phyloP scores from a whole-genome alignment of 2,797 vertebrate genomes.

The Yasuhikotakia modesta region DNA sequence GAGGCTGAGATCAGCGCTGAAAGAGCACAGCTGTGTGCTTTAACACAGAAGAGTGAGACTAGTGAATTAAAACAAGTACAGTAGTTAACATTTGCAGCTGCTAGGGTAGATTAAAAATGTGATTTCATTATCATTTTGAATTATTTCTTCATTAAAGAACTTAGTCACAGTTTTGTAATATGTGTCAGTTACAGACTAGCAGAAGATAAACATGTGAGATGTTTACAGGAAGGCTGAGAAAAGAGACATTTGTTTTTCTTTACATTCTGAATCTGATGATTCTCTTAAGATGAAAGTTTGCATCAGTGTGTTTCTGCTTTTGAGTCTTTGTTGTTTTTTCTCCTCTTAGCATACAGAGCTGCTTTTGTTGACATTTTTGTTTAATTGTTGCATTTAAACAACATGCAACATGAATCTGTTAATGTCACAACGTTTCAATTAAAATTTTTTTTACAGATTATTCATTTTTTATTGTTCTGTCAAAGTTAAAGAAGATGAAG shows the following conservation, averaged over 20 bases:
- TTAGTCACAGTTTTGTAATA: neutral
- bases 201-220: neutral
- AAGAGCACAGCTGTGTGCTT: neutral
- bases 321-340: neutral
- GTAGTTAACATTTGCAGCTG: neutral
- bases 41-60: neutral
- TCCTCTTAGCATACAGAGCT: too few relatives aligned
- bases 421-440: neutral
- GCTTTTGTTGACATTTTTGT: too few relatives aligned
- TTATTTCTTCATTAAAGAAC: neutral
- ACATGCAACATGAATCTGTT: neutral
- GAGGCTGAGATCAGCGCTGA: conserved; percentile 8
- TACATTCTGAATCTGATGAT: neutral
- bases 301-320: conserved; percentile 15
- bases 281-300: neutral
- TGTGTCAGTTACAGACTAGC: neutral
- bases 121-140: neutral
- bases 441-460: neutral
- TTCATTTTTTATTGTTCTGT: neutral
- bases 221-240: neutral
- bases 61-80: neutral
- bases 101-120: neutral
- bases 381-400: neutral
- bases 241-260: neutral
- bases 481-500: neutral